phyloP scores from a whole-genome alignment of 2,797 vertebrate species.

The Darevskia mixta region DNA sequence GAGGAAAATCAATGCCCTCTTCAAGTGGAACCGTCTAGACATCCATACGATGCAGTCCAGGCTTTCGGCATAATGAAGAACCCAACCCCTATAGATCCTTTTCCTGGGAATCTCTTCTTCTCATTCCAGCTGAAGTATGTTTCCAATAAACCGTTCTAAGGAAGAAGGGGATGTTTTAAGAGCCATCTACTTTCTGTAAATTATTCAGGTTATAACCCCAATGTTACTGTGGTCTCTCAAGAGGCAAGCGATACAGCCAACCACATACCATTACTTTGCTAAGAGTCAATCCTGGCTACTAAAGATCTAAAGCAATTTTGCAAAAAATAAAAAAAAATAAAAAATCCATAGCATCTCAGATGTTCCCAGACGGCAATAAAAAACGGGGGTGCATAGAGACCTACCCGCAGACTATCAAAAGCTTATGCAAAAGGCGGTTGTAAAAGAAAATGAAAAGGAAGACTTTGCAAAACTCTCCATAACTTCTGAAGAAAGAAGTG shows the following conservation, averaged over 20 bases:
- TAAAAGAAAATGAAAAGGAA: not conserved
- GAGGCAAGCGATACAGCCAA: slow-evolving; percentile 65
- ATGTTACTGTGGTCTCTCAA: slow-evolving; percentile 69
- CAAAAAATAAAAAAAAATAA: not conserved
- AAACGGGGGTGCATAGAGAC: no score
- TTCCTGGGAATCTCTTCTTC: slow-evolving; percentile 60
- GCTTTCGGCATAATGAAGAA: slow-evolving; percentile 66
- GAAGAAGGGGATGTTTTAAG: slow-evolving; percentile 61
- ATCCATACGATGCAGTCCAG: slow-evolving; percentile 65
- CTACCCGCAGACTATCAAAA: not conserved
- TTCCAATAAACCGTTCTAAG: slow-evolving; percentile 69
- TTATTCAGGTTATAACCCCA: slow-evolving; percentile 76
- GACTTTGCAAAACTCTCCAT: not conserved
- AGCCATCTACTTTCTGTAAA: slow-evolving; percentile 71
- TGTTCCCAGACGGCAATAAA: slow-evolving; percentile 64
- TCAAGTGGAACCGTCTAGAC: slow-evolving; percentile 70
- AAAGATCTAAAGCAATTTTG: slow-evolving; percentile 38
- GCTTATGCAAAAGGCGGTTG: not conserved
- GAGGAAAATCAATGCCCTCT: slow-evolving; percentile 70
- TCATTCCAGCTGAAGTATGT: slow-evolving; percentile 64
- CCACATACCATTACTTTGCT: slow-evolving; percentile 71
- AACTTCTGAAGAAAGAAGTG: not conserved
- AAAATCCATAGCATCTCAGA: slow-evolving; percentile 72
- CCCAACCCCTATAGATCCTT: slow-evolving; percentile 48
- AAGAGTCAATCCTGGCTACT: slow-evolving; percentile 75